Base-by-base conservation (phyloP, 2,113 vertebrate genomes). In the Brachypteracias leptosomus region DNA sequence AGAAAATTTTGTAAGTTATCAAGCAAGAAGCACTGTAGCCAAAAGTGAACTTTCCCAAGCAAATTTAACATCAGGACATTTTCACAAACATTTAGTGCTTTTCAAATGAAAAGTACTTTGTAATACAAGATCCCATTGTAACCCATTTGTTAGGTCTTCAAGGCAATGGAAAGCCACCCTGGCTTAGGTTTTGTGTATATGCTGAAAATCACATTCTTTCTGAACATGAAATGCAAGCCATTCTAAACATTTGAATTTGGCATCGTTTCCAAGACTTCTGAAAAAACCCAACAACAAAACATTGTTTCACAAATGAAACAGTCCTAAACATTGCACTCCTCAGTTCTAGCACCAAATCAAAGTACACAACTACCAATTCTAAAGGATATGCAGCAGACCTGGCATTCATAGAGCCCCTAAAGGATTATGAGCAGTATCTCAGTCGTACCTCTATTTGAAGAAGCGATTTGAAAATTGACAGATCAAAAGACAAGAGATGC, bases 401-500 rank as follows among this genome's bases (percentile, higher is more conserved):
- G 54, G 51, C 26, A 79, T 58, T 85, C 16, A 1, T 4, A 42
- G 21, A 73, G n/a, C 16, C 29, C 16, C 63, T 68, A n/a, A 20
- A 38, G 72, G 74, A 54, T 47, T 46, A 18, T 4, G 15, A 74
- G 24, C n/a, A 68, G 6, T 61, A 44, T 52, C 10, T 38, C 58
- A 93, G 65, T 31, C 95, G 80, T 97, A 99, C 99, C 99, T 99
- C 99, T 61, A 99, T 99, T 93, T 99, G 99, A 89, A 98, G 98
- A 95, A 99, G 98, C 0, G 99, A 98, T 78, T 99, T 99, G 96
- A 99, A 99, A 92, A 99, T 97, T 29, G 99, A 99, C 66, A 99
- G 97, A 96, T 99, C 99, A 89, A 99, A 99, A 16, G 98, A 98
- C 26, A 99, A 98, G 54, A 97, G 97, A 95, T 97, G 98, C 88